These are phyloP conservation scores for Cerastis leucographa DNA, from an alignment of 2,888 invertebrate genomes.

Conservation along the genomic window DNA sequence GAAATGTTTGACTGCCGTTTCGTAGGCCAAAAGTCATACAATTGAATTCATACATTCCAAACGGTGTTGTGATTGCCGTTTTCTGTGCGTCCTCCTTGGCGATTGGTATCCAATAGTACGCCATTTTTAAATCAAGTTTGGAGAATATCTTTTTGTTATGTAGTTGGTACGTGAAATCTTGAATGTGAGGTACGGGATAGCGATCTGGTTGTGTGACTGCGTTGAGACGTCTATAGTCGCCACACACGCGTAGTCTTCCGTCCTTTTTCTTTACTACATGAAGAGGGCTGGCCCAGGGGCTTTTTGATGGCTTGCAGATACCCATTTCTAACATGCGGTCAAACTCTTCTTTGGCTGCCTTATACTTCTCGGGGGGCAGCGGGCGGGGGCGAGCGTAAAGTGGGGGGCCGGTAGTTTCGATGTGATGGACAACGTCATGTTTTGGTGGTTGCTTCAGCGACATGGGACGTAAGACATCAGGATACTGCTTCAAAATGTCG, in stretches of 20 bases:
- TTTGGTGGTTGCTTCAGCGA: not conserved
- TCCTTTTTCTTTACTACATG: no score
- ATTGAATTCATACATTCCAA: constrained; percentile 23
- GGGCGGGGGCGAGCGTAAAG: constrained; percentile 20
- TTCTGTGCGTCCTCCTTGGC: constrained; percentile 19
- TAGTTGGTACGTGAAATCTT: constrained; percentile 27
- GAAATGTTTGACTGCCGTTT: constrained; percentile 15
- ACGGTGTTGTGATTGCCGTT: constrained; percentile 28
- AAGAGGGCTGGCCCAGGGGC: no score
- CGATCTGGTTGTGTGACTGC: constrained; percentile 27
- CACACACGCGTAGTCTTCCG: no score
- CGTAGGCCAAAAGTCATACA: constrained; percentile 26
- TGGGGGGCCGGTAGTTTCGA: constrained; percentile 22
- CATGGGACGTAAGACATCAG: constrained; percentile 19
- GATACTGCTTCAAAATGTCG: constrained; percentile 9
- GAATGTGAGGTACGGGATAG: constrained; percentile 28
- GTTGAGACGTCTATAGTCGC: constrained; percentile 5
- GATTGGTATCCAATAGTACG: constrained; percentile 14
- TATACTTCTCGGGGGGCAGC: constrained; percentile 31
- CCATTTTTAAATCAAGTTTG: constrained; percentile 28
- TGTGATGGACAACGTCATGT: constrained; percentile 15
- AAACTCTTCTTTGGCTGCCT: constrained; percentile 54
- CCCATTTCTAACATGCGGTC: constrained; percentile 6
- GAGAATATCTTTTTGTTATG: constrained; percentile 17
- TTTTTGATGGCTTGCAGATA: no score